Conservation (phyloP, 2,888 invertebrate species). For the Drosophila recens region DNA sequence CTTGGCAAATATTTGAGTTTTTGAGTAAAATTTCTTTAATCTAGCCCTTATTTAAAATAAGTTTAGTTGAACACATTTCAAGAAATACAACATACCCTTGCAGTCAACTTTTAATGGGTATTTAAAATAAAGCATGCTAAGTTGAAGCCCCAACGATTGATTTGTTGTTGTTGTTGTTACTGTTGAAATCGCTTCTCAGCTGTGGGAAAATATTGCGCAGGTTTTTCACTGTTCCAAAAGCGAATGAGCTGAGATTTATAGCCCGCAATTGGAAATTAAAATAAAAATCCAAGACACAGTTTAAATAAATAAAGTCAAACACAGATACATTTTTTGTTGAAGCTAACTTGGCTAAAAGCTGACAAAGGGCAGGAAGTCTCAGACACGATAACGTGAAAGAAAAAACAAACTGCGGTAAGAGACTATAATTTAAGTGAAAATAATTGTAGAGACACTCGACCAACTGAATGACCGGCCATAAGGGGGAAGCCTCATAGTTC, state of each 20-base stretch:
- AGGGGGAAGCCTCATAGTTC: conserved; percentile 57
- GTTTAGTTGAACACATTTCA: no score
- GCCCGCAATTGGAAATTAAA: conserved; percentile 52
- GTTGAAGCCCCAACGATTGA: conserved; percentile 53
- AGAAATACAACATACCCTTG: background rate
- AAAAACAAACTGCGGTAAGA: conserved; percentile 30
- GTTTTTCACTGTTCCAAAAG: conserved; percentile 25
- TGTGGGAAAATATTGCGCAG: conserved; percentile 51
- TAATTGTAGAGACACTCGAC: conserved; percentile 53
- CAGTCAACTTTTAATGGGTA: background rate
- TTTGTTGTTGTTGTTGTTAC: conserved; percentile 26
- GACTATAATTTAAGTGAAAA: conserved; percentile 68
- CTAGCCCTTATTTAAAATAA: no score
- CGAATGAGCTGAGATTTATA: conserved; percentile 44
- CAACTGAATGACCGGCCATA: background rate
- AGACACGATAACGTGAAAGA: conserved; percentile 29
- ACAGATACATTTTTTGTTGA: conserved; percentile 25
- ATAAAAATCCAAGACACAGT: conserved; percentile 29
- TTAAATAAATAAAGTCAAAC: conserved; percentile 33
- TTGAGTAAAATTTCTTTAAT: no score
- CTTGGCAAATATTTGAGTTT: no score
- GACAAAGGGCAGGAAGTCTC: conserved; percentile 40
- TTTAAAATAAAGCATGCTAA: conserved; percentile 16
- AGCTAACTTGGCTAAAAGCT: conserved; percentile 38
- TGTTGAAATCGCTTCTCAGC: conserved; percentile 10